Base-by-base conservation (phyloP, 2,113 vertebrate genomes). In the Ammodytes dubius region DNA sequence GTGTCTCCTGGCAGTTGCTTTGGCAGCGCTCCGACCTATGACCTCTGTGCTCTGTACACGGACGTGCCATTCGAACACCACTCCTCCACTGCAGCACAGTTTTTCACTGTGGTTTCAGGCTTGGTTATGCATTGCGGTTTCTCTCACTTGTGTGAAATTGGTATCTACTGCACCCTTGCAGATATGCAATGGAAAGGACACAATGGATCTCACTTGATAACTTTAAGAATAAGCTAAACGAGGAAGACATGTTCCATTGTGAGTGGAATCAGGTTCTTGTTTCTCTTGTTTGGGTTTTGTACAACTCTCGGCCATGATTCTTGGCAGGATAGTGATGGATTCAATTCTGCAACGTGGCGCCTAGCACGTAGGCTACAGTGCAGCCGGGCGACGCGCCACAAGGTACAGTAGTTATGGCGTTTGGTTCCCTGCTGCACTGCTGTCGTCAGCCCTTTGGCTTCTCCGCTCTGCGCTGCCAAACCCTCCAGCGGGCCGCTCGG, bases 401-500 rank as follows among this genome's bases (percentile, higher is more conserved):
- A 70, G 76, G 61, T 81, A 67, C 79, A 81, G 84, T 78, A 63
- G 75, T 77, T 81, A 37, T 47, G 69, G 72, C 60, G 39, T 71
- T 81, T 50, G 67, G 71, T 81, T 79, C 27, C 74, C 61, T n/a
- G 73, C 66, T 71, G 73, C 75, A 70, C 66, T 89, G 86, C 89
- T 91, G 81, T 52, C 70, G 79, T 92, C 91, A 89, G 87, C 91
- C 89, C 77, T 85, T 94, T 92, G 75, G 81, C 85, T 83, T 61
- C 74, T 60, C 74, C 43, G 10, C 70, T 61, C 39, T 14, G 47
- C 0, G 60, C 57, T 86, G 84, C 85, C 85, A 91, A 91, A 91
- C 84, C 88, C 85, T 87, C 84, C 76, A 60, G 70, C 52, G 1
- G 84, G 71, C 85, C 50, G 79, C 73, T 81, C 39, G 58, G 76